Evolutionary conservation across 2,888 invertebrate species (phyloP).

Genomic region (Matsumyia berberina): DNA sequence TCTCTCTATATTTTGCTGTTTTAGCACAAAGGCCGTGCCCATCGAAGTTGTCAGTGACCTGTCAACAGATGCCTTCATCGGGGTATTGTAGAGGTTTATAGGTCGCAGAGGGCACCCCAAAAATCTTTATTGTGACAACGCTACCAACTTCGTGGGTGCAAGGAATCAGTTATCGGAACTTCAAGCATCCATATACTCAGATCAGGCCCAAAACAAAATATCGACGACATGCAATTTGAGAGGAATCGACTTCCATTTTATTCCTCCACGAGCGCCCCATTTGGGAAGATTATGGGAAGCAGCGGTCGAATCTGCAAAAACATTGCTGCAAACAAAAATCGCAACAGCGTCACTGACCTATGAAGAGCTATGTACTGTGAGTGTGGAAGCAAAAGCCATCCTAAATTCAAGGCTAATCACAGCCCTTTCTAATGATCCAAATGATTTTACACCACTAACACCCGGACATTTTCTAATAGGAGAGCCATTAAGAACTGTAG

Average conservation of each 20-base stretch:
- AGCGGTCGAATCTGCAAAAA: background rate
- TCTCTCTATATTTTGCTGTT: background rate
- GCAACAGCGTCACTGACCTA: too few species aligned
- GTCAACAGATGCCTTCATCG: too few species aligned
- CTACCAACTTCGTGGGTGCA: background rate
- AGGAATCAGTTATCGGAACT: conserved; percentile 6
- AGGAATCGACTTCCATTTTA: too few species aligned
- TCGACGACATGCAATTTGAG: too few species aligned
- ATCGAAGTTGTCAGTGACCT: background rate
- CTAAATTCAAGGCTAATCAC: background rate
- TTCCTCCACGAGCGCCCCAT: background rate
- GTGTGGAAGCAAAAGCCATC: background rate
- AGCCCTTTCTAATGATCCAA: background rate
- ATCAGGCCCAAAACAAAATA: too few species aligned
- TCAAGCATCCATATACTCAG: too few species aligned
- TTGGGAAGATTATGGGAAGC: conserved; percentile 1
- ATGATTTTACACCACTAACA: background rate
- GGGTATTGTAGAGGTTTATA: background rate
- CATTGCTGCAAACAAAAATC: conserved; percentile 1
- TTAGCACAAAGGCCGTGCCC: background rate
- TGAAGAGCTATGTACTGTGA: too few species aligned
- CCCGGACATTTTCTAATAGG: too few species aligned
- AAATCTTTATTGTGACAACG: background rate
- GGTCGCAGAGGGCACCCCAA: background rate
- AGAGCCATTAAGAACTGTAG: too few species aligned